Base-by-base conservation (phyloP, 2,888 invertebrate species). In the Emmelina monodactyla region DNA sequence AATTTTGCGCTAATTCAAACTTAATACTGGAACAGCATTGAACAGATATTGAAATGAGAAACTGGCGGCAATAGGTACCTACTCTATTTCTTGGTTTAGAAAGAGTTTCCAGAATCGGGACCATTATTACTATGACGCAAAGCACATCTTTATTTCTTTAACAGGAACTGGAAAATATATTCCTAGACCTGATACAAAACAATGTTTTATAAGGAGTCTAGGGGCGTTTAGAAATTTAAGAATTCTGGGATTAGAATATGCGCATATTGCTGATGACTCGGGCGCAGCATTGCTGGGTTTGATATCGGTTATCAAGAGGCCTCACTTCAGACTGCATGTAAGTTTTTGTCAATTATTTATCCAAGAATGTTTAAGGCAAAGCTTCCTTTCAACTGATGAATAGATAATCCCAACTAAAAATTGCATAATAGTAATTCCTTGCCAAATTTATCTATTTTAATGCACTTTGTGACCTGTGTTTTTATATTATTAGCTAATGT, bases 301-400 rank as follows among this genome's bases (percentile, higher is more conserved):
- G 2, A 38, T 73, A 28, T 64, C 75, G 0, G 47, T 76, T 0
- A 36, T 78, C 14, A 67, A 60, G 37, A 53, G 62, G 16, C 55
- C 70, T 5, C 63, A 65, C 42, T 76, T 78, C 41, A 53, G 64
- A 12, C 50, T 76, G 28, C 76, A 76, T 60, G 78, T 72, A 36
- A 25, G n/a, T n/a, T n/a, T n/a, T n/a, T n/a, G n/a, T n/a, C n/a
- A n/a, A n/a, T n/a, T n/a, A n/a, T n/a, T 9, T 14, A 10, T 13
- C 15, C 6, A 29, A 9, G 2, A 9, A 31, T 28, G 14, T 16
- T 3, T 29, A n/a, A n/a, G n/a, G n/a, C n/a, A n/a, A n/a, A n/a
- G n/a, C n/a, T n/a, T n/a, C n/a, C n/a, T n/a, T n/a, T n/a, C n/a
- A n/a, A n/a, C n/a, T 19, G 19, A 6, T 19, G 19, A 19, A 5